Conservation (phyloP, 2,797 vertebrate genomes). For the Sarcoramphus papa region DNA sequence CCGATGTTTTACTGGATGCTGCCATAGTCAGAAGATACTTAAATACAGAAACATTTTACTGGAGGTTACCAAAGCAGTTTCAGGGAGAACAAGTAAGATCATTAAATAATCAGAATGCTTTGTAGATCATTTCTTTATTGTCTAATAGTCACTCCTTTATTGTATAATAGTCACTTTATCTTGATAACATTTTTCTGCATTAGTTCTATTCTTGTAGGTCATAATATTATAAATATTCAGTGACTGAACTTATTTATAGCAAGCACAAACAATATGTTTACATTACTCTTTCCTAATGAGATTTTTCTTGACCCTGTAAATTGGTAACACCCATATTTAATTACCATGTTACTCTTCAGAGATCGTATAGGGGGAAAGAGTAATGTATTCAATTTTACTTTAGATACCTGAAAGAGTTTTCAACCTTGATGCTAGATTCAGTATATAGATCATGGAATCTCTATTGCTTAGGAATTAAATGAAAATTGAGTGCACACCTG, state of each 20-base stretch:
- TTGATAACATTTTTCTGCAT: background rate
- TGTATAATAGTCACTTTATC: background rate
- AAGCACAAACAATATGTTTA: background rate
- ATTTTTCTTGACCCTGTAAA: background rate
- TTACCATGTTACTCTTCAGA: background rate
- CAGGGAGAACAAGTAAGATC: constrained; percentile 83
- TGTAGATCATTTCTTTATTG: background rate
- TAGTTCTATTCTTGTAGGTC: background rate
- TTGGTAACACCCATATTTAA: background rate
- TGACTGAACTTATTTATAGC: background rate
- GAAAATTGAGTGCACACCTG: background rate
- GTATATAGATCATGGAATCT: background rate
- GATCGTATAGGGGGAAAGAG: fast-evolving
- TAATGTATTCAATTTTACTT: background rate
- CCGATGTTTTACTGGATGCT: constrained; percentile 81
- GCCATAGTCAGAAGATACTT: constrained; percentile 65
- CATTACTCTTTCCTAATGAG: background rate
- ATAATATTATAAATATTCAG: background rate
- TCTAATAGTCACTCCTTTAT: background rate
- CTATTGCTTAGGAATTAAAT: background rate
- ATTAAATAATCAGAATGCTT: background rate
- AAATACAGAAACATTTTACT: constrained; percentile 83
- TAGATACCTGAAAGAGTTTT: background rate
- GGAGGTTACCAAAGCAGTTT: constrained; percentile 83
- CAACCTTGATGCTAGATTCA: background rate